Evolutionary conservation across 2,113 vertebrate species (phyloP).

Genomic region (Orcinus orca): DNA sequence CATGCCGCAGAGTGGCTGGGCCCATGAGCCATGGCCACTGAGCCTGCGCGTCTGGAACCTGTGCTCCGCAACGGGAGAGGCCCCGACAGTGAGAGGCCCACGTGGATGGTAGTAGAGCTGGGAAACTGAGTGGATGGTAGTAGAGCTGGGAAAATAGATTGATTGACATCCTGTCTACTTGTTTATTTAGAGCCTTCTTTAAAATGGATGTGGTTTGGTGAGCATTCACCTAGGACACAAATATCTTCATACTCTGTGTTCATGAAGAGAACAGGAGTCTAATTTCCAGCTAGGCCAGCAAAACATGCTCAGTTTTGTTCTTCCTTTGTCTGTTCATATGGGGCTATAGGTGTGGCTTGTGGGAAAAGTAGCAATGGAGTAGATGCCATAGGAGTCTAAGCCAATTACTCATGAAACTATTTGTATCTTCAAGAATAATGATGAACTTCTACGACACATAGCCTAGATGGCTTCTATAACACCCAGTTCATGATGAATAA

Average conservation of each 20-base stretch:
- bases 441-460: not conserved
- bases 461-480: not conserved
- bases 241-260: not conserved
- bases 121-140: not conserved
- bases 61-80: too few relatives aligned
- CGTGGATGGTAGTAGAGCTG: not conserved
- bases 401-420: not conserved
- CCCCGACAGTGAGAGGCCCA: too few relatives aligned
- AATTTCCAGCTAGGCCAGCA: not conserved
- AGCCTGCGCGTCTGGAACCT: too few relatives aligned
- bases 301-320: not conserved
- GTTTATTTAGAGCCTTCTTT: not conserved
- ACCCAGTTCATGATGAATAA: not conserved
- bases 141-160: not conserved
- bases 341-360: not conserved
- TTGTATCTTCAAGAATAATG: not conserved
- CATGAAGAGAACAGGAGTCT: not conserved
- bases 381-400: not conserved
- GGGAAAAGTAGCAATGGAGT: not conserved
- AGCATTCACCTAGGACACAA: not conserved
- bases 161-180: not conserved
- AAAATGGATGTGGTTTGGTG: not conserved
- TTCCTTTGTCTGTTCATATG: not conserved
- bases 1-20: too few relatives aligned
- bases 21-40: too few relatives aligned